Evolutionary conservation across 1,140 invertebrate genomes (phyloP).

Genomic region (Papilio dardanus): DNA sequence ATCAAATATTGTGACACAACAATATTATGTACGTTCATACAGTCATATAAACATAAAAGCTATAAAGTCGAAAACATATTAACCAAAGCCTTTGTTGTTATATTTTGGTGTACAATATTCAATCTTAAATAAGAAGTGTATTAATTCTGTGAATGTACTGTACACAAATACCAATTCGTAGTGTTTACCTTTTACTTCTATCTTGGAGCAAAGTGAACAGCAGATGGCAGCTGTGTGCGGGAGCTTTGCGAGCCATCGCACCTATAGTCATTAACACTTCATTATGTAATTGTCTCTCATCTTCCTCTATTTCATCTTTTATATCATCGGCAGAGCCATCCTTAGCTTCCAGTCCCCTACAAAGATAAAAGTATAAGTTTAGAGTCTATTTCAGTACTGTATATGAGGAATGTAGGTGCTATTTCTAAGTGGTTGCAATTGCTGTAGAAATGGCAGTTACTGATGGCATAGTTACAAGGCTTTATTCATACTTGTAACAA

Average conservation of each 20-base stretch:
- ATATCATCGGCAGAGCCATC: conserved; percentile 69
- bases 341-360: conserved; percentile 58
- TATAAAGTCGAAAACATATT: too few relatives aligned
- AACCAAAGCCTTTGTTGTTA: too few relatives aligned
- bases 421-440: background rate
- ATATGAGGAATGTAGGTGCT: background rate
- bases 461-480: background rate
- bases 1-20: too few relatives aligned
- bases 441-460: background rate
- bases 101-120: background rate
- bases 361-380: conserved; percentile 10
- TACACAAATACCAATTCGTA: background rate
- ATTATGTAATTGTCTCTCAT: conserved; percentile 68
- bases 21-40: too few relatives aligned
- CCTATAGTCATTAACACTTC: conserved; percentile 69
- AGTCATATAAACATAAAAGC: too few relatives aligned
- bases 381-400: background rate
- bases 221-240: conserved; percentile 68
- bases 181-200: conserved; percentile 67
- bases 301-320: conserved; percentile 71
- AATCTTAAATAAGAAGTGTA: background rate
- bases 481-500: background rate
- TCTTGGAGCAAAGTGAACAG: conserved; percentile 66
- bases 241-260: conserved; percentile 69
- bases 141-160: background rate